Evolutionary conservation across 2,113 vertebrate genomes (phyloP), one percentile per base, ranked within the genome.

Genomic region (Carlito syrichta): DNA sequence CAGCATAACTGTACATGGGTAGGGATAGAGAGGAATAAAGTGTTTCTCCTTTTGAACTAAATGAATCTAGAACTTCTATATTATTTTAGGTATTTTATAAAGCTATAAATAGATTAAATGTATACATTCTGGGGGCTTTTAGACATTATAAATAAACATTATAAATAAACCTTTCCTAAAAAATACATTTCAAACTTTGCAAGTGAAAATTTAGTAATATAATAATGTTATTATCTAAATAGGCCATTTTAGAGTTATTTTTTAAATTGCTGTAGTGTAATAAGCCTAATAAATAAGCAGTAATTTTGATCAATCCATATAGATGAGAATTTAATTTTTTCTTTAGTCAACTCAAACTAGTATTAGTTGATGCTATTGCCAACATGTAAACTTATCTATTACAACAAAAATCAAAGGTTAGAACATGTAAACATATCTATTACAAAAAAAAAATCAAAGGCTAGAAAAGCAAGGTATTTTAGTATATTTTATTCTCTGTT

Each of bases 171-270:
- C n/a, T n/a, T n/a, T n/a, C n/a, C n/a, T n/a, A n/a, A n/a, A n/a
- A n/a, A n/a, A n/a, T n/a, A n/a, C 30, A 84, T 68, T 92, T 86
- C 87, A 19, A 96, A 95, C 48, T 84, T 74, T 38, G 16, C 74
- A 43, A 20, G 20, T 40, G 27, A 19, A 92, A 89, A 83, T 32
- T 89, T 54, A 87, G 11, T 62, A 32, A 4, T 48, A 3, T 40
- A 58, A 93, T 90, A 56, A 87, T 73, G 40, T 30, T 84, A 30
- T 50, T 69, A 83, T 30, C n/a, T 43, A 78, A 54, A 90, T 17
- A n/a, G 66, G 10, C 35, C 54, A 38, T 74, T 84, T 83, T 77
- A 43, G 66, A 89, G 6, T 50, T 76, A 16, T 63, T 94, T 82
- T 78, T 35, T 76, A 93, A 88, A 76, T 56, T 38, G 2, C 20